Evolutionary conservation across 2,888 invertebrate species (phyloP), one percentile per base, ranked within the genome.

Genomic region (Netelia fuscicornis): DNA sequence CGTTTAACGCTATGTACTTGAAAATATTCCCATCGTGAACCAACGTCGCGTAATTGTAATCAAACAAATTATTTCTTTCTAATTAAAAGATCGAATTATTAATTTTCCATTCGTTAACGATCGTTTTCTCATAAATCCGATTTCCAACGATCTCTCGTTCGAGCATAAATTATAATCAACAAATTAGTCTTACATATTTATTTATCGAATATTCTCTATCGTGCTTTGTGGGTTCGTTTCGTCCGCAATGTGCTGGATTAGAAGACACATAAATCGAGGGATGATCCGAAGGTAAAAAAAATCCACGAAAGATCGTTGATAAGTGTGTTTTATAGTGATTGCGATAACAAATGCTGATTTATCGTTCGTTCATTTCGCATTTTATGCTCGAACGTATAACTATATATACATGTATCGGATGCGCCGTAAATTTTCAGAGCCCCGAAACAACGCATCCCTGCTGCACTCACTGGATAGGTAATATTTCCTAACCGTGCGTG

Each of bases 301-400:
- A 58, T 48, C 23, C 37, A 30, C n/a, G 11, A 70, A 81, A 52
- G 52, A 78, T 84, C 68, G 17, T 20, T 65, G 84, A 84, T 84
- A 80, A 81, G 71, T 80, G 62, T 84, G 76, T 80, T 84, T 84
- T 75, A 80, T 67, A 54, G 81, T 68, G 78, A 81, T 78, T 70
- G 68, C 74, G 81, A 84, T 84, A 78, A 83, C 85, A 68, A 65
- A 74, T 68, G 44, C 68, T 67, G 68, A 77, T 83, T 86, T 86
- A 81, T 81, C 68, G 81, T 20, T 44, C 23, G 44, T 74, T 74
- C 65, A 64, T 84, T 81, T 85, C 68, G 68, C 30, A 42, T 48
- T 72, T 72, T 37, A 23, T 44, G 52, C 37, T 48, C 68, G 54
- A 56, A 81, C 54, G 42, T 13, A 48, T 17, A n/a, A 2, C 37